Conservation (phyloP, 2,113 vertebrate genomes). For the Xiphias gladius region DNA sequence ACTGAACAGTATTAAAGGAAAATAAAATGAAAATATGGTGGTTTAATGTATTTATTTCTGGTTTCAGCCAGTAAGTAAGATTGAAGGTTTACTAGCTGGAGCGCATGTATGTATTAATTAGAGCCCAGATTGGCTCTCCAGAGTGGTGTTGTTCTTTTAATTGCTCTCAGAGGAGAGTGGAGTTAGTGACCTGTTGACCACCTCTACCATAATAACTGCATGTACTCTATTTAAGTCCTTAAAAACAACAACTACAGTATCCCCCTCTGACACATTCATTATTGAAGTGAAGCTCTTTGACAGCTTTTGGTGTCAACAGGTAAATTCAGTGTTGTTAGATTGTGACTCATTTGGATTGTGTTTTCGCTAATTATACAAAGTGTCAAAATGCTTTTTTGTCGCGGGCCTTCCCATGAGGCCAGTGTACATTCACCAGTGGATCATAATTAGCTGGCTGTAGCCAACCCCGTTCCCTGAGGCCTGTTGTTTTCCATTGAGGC, state of each 20-base stretch:
- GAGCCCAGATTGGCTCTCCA: not conserved
- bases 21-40: not conserved
- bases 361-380: not conserved
- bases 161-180: constrained; percentile 45
- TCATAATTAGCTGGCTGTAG: constrained; percentile 40
- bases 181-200: constrained; percentile 59
- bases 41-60: not conserved
- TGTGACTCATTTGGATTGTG: not conserved
- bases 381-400: constrained; percentile 5
- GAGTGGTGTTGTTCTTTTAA: constrained; percentile 31
- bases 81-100: not conserved
- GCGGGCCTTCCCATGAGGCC: not conserved
- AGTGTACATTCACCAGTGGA: not conserved
- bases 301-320: not conserved
- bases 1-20: not conserved
- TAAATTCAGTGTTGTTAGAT: not conserved
- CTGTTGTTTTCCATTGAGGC: constrained; percentile 18
- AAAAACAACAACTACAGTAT: constrained; percentile 18
- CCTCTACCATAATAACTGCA: constrained; percentile 19
- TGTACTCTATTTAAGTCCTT: not conserved
- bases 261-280: constrained; percentile 5
- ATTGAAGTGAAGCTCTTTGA: not conserved
- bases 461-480: constrained; percentile 1
- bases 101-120: constrained; percentile 17
- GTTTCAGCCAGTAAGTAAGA: not conserved